Percentiles rank a stretch among this genome's conserved stretches.
Evolutionary conservation across 2,797 vertebrate species (phyloP).

Genomic region (Alauda arvensis): DNA sequence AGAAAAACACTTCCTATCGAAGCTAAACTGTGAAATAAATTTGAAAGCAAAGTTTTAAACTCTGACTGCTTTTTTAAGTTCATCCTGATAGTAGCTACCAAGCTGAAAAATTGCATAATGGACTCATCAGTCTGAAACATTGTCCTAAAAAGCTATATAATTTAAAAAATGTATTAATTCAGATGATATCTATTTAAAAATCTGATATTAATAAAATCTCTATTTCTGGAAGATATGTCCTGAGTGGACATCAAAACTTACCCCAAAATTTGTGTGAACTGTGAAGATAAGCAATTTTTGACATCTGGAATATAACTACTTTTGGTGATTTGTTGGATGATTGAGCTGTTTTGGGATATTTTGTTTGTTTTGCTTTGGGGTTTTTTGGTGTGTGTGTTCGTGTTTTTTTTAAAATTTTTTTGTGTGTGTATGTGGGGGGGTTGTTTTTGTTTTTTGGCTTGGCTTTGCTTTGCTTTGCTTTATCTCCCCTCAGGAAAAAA

Average conservation of each 20-base stretch:
- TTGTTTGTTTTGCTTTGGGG: background rate
- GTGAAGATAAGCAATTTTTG: background rate
- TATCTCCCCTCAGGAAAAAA: background rate
- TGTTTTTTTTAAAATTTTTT: no score
- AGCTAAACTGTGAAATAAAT: conserved; percentile 56
- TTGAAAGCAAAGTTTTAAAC: conserved; percentile 66
- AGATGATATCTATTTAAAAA: conserved; percentile 15
- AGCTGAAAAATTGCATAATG: background rate
- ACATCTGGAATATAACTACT: background rate
- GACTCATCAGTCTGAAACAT: background rate
- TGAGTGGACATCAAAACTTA: background rate
- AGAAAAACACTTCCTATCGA: conserved; percentile 54
- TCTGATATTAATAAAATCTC: conserved; percentile 35
- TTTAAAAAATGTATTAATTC: conserved; percentile 34
- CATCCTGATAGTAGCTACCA: conserved; percentile 16
- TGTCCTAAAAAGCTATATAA: background rate
- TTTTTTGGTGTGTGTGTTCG: no score
- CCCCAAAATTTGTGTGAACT: background rate
- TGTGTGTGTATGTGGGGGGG: no score
- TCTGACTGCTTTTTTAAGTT: conserved; percentile 31
- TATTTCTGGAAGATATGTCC: background rate
- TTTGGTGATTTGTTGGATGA: background rate
- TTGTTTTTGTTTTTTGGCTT: background rate
- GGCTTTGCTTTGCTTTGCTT: background rate
- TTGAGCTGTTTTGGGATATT: background rate